A percentile compares a stretch with the other conserved stretches of the same genome.
Evolutionary conservation across 2,113 vertebrate species (phyloP).

Genomic region (Etheostoma spectabile): DNA sequence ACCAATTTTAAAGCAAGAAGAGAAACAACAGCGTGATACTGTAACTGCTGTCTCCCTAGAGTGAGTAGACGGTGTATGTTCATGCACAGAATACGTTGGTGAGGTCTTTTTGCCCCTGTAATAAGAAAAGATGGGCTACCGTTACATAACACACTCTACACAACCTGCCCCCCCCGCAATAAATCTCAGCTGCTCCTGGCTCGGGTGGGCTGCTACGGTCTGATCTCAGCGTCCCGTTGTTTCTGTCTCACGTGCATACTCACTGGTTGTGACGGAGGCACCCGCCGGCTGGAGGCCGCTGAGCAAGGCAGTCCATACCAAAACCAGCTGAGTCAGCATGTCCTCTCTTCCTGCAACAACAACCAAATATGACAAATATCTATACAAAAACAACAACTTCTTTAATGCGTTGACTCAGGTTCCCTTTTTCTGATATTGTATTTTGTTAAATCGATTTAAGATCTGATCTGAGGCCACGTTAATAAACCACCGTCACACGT

Average conservation of each 20-base stretch:
- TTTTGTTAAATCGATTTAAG: neutral
- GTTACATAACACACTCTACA: too few relatives aligned
- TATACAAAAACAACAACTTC: neutral
- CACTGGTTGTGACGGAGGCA: conserved; percentile 34
- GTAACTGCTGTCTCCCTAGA: too few relatives aligned
- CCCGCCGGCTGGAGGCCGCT: conserved; percentile 34
- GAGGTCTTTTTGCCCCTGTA: too few relatives aligned
- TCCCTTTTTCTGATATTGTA: neutral
- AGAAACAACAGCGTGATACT: too few relatives aligned
- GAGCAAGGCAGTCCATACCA: conserved; percentile 65
- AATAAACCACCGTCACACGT: neutral
- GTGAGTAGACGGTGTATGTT: too few relatives aligned
- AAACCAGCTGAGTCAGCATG: conserved; percentile 63
- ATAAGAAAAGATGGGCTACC: too few relatives aligned
- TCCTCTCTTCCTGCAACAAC: conserved; percentile 29
- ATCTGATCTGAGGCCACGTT: neutral
- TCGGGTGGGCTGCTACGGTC: too few relatives aligned
- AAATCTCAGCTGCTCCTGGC: too few relatives aligned
- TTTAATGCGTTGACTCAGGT: neutral
- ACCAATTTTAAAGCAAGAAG: too few relatives aligned
- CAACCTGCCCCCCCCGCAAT: too few relatives aligned
- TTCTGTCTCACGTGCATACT: conserved; percentile 14
- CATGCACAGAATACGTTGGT: too few relatives aligned
- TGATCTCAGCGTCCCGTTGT: too few relatives aligned
- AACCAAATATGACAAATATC: neutral